These are phyloP conservation scores for Proales similis DNA, from an alignment of 1,140 invertebrate genomes.

Conservation along the genomic window DNA sequence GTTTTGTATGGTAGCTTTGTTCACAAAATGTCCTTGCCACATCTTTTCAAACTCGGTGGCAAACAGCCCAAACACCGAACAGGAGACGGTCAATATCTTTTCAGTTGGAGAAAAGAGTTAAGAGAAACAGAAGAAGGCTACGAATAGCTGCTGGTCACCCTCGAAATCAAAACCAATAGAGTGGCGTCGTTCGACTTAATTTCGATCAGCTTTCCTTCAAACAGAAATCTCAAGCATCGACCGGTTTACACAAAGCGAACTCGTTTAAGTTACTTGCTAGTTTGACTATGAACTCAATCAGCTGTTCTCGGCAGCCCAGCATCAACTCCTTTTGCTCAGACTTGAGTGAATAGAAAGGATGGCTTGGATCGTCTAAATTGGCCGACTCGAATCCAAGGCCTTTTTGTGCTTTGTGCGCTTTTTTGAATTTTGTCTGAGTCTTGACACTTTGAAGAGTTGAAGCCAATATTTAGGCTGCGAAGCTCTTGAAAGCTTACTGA, in stretches of 20 bases:
- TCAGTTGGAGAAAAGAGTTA: neutral
- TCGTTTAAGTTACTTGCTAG: too few species aligned
- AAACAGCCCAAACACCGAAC: conserved; percentile 13
- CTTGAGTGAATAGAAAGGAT: conserved; percentile 1
- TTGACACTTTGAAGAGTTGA: conserved; percentile 26
- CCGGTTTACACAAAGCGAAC: too few species aligned
- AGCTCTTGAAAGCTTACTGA: conserved; percentile 29
- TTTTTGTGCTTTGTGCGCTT: conserved; percentile 1
- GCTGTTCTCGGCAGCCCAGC: conserved; percentile 6
- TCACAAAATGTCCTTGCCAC: conserved; percentile 36
- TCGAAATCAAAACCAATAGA: conserved; percentile 24
- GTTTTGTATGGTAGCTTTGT: conserved; percentile 34
- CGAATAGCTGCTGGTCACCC: neutral
- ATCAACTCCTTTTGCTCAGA: neutral
- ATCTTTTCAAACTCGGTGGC: conserved; percentile 25
- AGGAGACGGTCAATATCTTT: conserved; percentile 11
- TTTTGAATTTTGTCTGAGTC: neutral
- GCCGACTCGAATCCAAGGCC: conserved; percentile 16
- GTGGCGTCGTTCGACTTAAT: conserved; percentile 24
- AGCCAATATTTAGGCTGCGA: neutral
- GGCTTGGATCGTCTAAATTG: conserved; percentile 6
- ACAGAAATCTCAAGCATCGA: too few species aligned
- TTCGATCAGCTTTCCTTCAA: neutral
- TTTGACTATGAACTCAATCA: conserved; percentile 10
- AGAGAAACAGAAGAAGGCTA: neutral